A percentile compares a stretch with the other conserved stretches of the same genome.
These are phyloP conservation scores for Penaeus vannamei DNA, from an alignment of 1,140 invertebrate genomes.

Conservation along the genomic window DNA sequence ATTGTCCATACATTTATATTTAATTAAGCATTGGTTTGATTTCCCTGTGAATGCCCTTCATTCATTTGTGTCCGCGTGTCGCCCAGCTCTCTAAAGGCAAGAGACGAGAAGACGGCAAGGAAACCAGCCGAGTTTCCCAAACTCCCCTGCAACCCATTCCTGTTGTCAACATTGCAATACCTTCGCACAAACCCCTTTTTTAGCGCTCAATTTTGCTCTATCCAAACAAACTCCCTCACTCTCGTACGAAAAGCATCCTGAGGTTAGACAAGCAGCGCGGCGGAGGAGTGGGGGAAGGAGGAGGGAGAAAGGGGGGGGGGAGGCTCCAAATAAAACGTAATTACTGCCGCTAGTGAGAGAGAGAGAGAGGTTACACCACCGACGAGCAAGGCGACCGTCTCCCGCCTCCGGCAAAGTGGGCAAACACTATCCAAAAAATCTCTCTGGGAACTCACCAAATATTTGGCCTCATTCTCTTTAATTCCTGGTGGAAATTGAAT, in stretches of 20 bases:
- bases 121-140: too few relatives aligned
- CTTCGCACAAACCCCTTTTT: conserved; percentile 54
- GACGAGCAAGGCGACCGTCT: background rate
- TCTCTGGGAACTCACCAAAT: conserved; percentile 62
- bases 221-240: conserved; percentile 64
- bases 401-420: conserved; percentile 59
- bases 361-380: background rate
- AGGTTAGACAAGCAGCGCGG: conserved; percentile 61
- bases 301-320: background rate
- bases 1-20: conserved; percentile 60
- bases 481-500: conserved; percentile 64
- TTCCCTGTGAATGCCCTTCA: conserved; percentile 11
- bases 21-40: conserved; percentile 53
- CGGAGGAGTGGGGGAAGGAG: conserved; percentile 30
- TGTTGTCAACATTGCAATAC: conserved; percentile 61
- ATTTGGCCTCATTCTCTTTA: conserved; percentile 65
- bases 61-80: background rate
- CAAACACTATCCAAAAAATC: conserved; percentile 57
- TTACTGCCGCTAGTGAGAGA: conserved; percentile 43
- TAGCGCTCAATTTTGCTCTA: conserved; percentile 65
- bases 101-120: too few relatives aligned
- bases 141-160: background rate
- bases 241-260: conserved; percentile 63
- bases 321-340: conserved; percentile 63
- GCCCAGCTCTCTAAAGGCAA: background rate